Percentiles rank a stretch among this genome's conserved stretches.
These are phyloP conservation scores for Hemicentrotus pulcherrimus DNA, from an alignment of 35 echinoderm and acorn worm genomes.

Conservation along the genomic window DNA sequence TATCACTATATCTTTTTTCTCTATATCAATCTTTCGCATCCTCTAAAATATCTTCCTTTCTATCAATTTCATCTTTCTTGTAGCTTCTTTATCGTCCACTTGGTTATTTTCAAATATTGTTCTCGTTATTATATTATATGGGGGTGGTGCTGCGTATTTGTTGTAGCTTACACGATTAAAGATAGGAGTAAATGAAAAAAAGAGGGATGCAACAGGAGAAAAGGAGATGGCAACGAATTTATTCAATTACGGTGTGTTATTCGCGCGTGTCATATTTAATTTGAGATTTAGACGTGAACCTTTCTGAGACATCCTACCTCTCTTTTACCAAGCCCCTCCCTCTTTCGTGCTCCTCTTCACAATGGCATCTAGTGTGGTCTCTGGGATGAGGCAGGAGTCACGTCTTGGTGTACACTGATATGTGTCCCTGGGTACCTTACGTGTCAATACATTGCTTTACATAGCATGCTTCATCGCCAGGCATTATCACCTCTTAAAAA, in stretches of 20 bases:
- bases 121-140: too few species aligned
- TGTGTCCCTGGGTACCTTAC: neutral
- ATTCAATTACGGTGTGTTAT: neutral
- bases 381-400: neutral
- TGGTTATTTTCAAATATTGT: too few species aligned
- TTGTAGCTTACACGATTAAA: too few species aligned
- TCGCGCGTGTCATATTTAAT: neutral
- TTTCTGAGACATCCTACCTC: neutral
- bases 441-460: constrained; percentile 18
- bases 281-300: neutral
- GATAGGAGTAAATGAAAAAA: too few species aligned
- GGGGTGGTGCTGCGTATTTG: too few species aligned
- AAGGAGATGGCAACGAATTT: neutral
- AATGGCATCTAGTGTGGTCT: constrained; percentile 4
- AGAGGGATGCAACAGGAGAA: too few species aligned
- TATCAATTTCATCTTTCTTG: too few species aligned
- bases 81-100: too few species aligned
- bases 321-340: neutral
- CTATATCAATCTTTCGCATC: too few species aligned
- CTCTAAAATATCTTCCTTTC: too few species aligned
- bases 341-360: neutral
- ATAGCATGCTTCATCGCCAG: neutral
- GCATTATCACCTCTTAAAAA: constrained; percentile 3
- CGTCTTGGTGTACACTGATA: neutral
- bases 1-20: too few species aligned